Percentiles rank a stretch among this genome's conserved stretches.
Conservation (phyloP, 1,140 invertebrate genomes). For the Drosophila ercepeae region DNA sequence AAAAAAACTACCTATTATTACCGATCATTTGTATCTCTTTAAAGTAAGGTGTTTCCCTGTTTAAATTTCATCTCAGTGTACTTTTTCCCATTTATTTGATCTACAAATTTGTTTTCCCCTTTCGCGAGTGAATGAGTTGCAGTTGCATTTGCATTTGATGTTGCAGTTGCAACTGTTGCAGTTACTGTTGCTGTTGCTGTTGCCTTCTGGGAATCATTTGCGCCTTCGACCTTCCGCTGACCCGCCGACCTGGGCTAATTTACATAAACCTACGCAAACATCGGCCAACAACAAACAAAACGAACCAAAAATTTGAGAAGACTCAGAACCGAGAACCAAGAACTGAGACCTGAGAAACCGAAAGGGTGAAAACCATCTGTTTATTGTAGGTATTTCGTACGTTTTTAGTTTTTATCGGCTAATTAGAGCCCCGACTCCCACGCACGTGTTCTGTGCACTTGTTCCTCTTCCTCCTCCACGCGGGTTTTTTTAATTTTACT, state of each 20-base stretch:
- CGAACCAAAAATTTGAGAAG: background rate
- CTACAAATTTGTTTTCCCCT: conserved; percentile 31
- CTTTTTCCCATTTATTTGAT: background rate
- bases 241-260: conserved; percentile 59
- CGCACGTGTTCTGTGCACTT: conserved; percentile 68
- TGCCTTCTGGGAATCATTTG: conserved; percentile 79
- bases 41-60: too few species aligned
- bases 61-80: too few species aligned
- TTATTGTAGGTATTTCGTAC: conserved; percentile 2
- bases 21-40: too few species aligned
- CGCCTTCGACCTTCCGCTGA: conserved; percentile 53
- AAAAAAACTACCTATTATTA: too few species aligned
- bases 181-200: conserved; percentile 22
- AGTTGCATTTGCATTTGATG: conserved; percentile 28
- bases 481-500: background rate
- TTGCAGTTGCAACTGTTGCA: conserved; percentile 19
- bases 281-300: conserved; percentile 30
- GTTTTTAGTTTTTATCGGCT: conserved; percentile 37
- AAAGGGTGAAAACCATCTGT: background rate
- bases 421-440: conserved; percentile 71
- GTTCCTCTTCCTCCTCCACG: conserved; percentile 24
- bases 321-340: too few species aligned
- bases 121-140: conserved; percentile 61
- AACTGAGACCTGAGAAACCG: background rate
- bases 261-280: conserved; percentile 76